Base-by-base conservation (phyloP, 2,797 vertebrate genomes). In the Brotula barbata region DNA sequence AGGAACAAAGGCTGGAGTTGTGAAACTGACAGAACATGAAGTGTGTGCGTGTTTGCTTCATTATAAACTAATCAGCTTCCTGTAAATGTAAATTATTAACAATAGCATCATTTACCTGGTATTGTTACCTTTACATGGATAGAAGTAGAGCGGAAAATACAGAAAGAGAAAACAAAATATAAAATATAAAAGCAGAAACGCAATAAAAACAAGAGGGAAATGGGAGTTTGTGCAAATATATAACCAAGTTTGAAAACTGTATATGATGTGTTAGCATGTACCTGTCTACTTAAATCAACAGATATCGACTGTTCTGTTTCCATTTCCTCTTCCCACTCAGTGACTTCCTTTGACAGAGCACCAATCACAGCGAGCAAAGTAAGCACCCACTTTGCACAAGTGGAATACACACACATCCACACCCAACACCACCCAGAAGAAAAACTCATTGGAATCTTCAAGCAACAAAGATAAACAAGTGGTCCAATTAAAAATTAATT, bases 401-500 rank as follows among this genome's bases (percentile, higher is more conserved):
- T 39, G 61, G 36, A 21, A 42, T 23, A 20, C 37, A 41, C 52
- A 14, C 52, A 20, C 15, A 10, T 28, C 19, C 21, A 31, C 52
- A 31, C 39, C 17, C 37, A 28, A 40, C 3, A 14, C 4, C 15
- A 12, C 3, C 58, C 81, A 75, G 74, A 74, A 70, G 76, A 66
- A 40, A 62, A 73, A 74, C 73, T 77, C 75, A 51, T 63, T 60
- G 31, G 57, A 77, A 82, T 86, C 77, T 82, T 85, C 72, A 80
- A 85, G 83, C 78, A 86, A 86, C 77, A 85, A 85, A 89, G 78
- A 88, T 75, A 87, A 89, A 88, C 86, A 86, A 85, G 82, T 86
- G 82, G 85, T 87, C 78, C 73, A 87, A 86, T 90, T 89, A 90
- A 87, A 82, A 85, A 89, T 89, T 84, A 88, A 89, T 87, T 87